phyloP scores from a whole-genome alignment of 2,113 vertebrate genomes.

The Trinectes maculatus region DNA sequence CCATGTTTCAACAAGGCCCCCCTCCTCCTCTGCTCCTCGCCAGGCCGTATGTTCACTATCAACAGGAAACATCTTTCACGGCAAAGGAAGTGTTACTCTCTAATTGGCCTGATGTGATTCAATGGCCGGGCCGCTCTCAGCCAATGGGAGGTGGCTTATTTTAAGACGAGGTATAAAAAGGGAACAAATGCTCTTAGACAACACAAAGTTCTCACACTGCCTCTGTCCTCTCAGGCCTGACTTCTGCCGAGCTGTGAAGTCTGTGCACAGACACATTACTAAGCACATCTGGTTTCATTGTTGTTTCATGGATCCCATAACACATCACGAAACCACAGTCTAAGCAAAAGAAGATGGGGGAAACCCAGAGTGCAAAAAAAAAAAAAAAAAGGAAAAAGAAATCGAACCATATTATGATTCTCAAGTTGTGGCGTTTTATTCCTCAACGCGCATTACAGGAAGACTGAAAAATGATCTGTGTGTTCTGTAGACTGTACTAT shows the following conservation, averaged over 20 bases:
- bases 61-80: conserved; percentile 97
- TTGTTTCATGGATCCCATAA: conserved; percentile 74
- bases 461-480: conserved; percentile 32
- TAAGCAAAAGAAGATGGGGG: conserved; percentile 70
- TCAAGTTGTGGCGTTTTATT: conserved; percentile 17
- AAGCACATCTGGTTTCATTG: conserved; percentile 80
- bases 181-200: conserved; percentile 54
- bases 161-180: conserved; percentile 94
- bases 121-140: conserved; percentile 76
- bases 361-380: conserved; percentile 67
- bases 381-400: conserved; percentile 60
- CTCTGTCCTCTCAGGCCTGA: conserved; percentile 36
- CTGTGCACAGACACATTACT: conserved; percentile 65
- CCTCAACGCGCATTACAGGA: conserved; percentile 32
- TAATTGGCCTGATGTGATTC: conserved; percentile 87
- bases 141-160: conserved; percentile 91
- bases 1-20: conserved; percentile 53
- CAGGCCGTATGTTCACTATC: conserved; percentile 83
- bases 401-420: conserved; percentile 49
- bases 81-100: conserved; percentile 89
- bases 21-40: conserved; percentile 37
- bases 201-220: conserved; percentile 62
- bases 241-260: conserved; percentile 69
- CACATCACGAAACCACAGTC: conserved; percentile 75
- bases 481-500: conserved; percentile 33